These are phyloP conservation scores for human DNA, from an alignment of 2,113 vertebrate genomes.

Conservation along the genomic window DNA sequence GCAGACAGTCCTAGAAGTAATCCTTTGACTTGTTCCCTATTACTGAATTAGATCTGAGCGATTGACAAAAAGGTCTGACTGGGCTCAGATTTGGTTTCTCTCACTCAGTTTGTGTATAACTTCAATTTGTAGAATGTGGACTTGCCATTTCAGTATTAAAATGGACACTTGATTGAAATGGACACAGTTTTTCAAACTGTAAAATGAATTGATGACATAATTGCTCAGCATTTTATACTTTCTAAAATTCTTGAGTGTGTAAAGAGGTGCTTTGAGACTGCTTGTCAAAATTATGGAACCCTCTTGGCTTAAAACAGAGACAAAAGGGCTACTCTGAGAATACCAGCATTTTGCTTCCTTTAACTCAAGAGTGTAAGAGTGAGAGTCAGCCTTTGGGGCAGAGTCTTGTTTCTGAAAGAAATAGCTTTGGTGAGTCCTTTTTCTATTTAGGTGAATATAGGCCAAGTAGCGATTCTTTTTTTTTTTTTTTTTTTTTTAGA, in stretches of 20 bases:
- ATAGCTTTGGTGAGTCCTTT: not conserved
- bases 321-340: not conserved
- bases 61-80: too few relatives aligned
- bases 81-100: not conserved
- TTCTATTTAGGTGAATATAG: not conserved
- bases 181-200: not conserved
- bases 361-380: not conserved
- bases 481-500: not conserved
- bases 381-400: not conserved
- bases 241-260: not conserved
- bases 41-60: not conserved
- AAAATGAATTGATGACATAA: not conserved
- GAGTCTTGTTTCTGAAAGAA: not conserved
- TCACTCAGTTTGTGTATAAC: not conserved
- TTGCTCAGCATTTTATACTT: not conserved
- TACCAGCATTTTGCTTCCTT: not conserved
- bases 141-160: not conserved
- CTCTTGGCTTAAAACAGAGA: not conserved
- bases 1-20: not conserved
- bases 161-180: not conserved
- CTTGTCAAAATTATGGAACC: not conserved
- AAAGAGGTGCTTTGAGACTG: not conserved
- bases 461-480: not conserved
- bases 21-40: not conserved
- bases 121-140: not conserved